Percentiles rank a stretch among this genome's conserved stretches.
These are phyloP conservation scores for Corythaeola cristata DNA, from an alignment of 2,113 vertebrate species.

Conservation along the genomic window DNA sequence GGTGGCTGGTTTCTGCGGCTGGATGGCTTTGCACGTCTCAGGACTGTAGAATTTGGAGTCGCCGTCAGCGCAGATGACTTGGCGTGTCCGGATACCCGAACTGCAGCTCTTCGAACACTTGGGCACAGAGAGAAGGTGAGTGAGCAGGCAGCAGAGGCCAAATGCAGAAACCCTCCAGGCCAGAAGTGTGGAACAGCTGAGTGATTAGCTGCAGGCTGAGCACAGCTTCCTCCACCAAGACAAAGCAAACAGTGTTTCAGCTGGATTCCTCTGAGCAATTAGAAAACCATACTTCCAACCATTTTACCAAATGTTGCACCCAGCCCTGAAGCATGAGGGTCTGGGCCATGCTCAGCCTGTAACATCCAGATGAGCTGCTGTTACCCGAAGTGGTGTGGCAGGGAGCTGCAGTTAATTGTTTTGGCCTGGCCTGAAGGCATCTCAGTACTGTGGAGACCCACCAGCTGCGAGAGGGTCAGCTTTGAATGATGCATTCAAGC, in stretches of 20 bases:
- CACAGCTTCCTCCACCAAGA: slow-evolving; percentile 1
- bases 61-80: slow-evolving; percentile 85
- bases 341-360: neutral
- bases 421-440: neutral
- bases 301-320: neutral
- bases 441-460: neutral
- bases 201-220: neutral
- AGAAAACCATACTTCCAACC: neutral
- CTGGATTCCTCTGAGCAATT: neutral
- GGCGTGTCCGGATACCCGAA: slow-evolving; percentile 84
- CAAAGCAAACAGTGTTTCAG: neutral
- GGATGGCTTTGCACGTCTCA: slow-evolving; percentile 73
- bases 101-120: slow-evolving; percentile 92
- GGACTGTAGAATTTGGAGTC: slow-evolving; percentile 79
- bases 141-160: neutral
- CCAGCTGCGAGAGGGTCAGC: neutral
- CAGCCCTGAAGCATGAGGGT: neutral
- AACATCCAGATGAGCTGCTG: neutral
- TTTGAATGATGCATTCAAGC: neutral
- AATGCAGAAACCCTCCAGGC: neutral
- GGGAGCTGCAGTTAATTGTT: neutral
- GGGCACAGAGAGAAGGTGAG: neutral
- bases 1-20: slow-evolving; percentile 75
- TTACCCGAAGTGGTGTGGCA: neutral
- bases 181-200: neutral